Evolutionary conservation across 2,113 vertebrate species (phyloP), one percentile per base, ranked within the genome.

Genomic region (Platycercus adscitus): DNA sequence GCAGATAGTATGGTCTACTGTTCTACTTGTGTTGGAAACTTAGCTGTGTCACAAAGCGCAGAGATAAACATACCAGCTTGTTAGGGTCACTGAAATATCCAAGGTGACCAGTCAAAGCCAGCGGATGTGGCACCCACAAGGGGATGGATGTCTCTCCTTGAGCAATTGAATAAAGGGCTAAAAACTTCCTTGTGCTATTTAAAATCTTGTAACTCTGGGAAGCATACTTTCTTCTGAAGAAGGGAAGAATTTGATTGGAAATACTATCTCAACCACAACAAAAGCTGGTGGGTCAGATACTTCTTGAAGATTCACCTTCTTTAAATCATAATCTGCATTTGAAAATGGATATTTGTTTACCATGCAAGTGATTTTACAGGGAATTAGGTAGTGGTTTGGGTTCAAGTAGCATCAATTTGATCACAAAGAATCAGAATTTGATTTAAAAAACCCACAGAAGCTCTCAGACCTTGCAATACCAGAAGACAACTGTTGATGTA

Each of bases 121-220:
- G 24, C 0, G 2, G 21, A 44, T 18, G 10, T 66, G 66, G 37
- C 10, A 37, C 41, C 10, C 17, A 31, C 5, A 19, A 55, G 15
- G 10, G 9, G 25, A 47, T 33, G 12, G 17, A 80, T 65, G 4
- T 28, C 25, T 70, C 21, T 77, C 33, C 26, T 47, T 49, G 10
- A 73, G n/a, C 2, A 7, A 15, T 44, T 72, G 64, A 5, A 31
- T 55, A 63, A 39, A 52, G 6, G 10, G 11, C 12, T 68, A 21
- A 82, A 86, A 66, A 41, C 4, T 70, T 23, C 10, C 9, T 61
- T 70, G 17, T 39, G 4, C 55, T 65, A 16, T 60, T 70, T 78
- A 29, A 89, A 75, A 49, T 66, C 44, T 56, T 53, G 7, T 75
- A n/a, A 26, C 11, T 17, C 41, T 63, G 21, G 23, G 35, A 89